Conservation (phyloP, 2,113 vertebrate genomes). For the Pachycephala philippinensis region DNA sequence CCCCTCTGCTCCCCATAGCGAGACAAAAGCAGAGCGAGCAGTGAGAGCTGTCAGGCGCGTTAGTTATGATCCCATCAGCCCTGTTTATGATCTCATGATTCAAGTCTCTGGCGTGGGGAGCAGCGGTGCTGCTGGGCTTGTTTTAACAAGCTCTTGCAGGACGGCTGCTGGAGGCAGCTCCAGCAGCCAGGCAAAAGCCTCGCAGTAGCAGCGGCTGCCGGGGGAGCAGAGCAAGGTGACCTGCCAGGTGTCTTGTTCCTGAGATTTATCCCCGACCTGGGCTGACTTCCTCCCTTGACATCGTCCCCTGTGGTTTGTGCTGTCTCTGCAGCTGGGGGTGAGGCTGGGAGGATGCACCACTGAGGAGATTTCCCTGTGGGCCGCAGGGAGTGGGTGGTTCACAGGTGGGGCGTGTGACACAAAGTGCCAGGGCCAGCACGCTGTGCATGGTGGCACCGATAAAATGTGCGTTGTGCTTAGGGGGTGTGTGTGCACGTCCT, state of each 20-base stretch:
- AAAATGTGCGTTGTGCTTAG: not conserved
- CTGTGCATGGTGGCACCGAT: not conserved
- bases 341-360: rapidly evolving
- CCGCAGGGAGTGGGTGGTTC: not conserved
- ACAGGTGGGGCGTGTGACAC: rapidly evolving
- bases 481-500: not conserved
- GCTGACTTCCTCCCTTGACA: not conserved
- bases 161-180: not conserved
- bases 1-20: rapidly evolving
- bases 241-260: not conserved
- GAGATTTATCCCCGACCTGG: not conserved
- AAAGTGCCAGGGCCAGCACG: rapidly evolving
- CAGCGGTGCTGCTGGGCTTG: not conserved
- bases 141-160: not conserved
- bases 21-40: not conserved
- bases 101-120: not conserved
- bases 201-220: rapidly evolving
- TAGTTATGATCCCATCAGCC: not conserved
- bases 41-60: rapidly evolving
- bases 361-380: not conserved
- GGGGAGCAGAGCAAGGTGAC: not conserved
- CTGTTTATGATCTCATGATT: not conserved
- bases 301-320: not conserved
- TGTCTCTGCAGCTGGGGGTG: not conserved
- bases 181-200: rapidly evolving